These are phyloP conservation scores for Euthynnus affinis DNA, from an alignment of 2,797 vertebrate genomes.

Conservation along the genomic window DNA sequence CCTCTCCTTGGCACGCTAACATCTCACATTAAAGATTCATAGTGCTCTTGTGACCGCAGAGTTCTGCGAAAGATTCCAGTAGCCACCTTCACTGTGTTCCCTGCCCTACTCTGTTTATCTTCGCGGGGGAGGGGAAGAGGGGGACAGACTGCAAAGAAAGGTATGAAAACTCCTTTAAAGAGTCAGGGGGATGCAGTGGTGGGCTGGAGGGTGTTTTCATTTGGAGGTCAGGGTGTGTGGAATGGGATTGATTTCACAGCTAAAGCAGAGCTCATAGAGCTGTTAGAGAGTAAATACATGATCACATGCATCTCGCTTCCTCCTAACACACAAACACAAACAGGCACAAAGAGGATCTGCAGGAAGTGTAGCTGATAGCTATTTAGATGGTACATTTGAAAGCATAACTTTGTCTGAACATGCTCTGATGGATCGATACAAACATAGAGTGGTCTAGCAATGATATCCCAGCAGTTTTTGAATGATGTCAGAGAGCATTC, in stretches of 20 bases:
- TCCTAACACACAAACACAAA: constrained; percentile 18
- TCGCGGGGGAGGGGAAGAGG: neutral
- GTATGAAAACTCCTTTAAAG: constrained; percentile 56
- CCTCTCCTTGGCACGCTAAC: constrained; percentile 66
- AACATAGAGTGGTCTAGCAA: neutral
- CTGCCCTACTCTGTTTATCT: constrained; percentile 59
- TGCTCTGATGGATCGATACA: constrained; percentile 42
- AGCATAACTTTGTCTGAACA: constrained; percentile 23
- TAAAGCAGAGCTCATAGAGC: constrained; percentile 33
- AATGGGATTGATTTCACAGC: constrained; percentile 69
- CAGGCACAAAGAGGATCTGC: constrained; percentile 4
- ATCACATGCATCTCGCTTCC: constrained; percentile 18
- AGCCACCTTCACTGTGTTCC: constrained; percentile 54
- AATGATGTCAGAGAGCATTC: constrained; percentile 7
- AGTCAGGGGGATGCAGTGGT: constrained; percentile 8
- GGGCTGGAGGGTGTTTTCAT: constrained; percentile 57
- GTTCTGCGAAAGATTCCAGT: constrained; percentile 65
- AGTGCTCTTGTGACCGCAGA: constrained; percentile 68
- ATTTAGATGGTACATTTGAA: constrained; percentile 28
- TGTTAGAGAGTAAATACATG: constrained; percentile 28
- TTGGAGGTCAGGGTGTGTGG: constrained; percentile 57
- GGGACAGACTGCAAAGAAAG: constrained; percentile 29
- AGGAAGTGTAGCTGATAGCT: constrained; percentile 21
- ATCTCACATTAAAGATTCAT: constrained; percentile 81
- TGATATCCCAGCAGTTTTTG: neutral